These are phyloP conservation scores for Nymphalis c-album DNA, from an alignment of 2,888 invertebrate species.

Conservation along the genomic window DNA sequence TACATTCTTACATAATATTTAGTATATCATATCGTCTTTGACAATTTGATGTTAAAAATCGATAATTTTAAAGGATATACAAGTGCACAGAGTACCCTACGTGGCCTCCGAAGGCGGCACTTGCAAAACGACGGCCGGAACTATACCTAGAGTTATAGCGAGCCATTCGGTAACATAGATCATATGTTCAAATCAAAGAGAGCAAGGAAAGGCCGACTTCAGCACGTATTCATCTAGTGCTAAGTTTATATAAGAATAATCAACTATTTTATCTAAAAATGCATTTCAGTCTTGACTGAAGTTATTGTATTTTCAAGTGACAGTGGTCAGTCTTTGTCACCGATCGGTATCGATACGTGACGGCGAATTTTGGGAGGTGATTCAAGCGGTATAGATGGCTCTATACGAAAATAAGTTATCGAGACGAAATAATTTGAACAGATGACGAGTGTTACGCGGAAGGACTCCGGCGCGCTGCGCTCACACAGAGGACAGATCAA, in stretches of 20 bases:
- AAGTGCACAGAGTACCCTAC: constrained; percentile 55
- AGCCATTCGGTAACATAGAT: constrained; percentile 11
- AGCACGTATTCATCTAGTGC: constrained; percentile 23
- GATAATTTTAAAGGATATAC: constrained; percentile 62
- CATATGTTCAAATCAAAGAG: constrained; percentile 73
- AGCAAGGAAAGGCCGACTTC: constrained; percentile 68
- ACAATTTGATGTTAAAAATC: constrained; percentile 71
- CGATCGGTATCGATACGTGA: constrained; percentile 51
- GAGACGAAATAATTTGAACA: constrained; percentile 55
- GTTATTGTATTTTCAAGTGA: constrained; percentile 40
- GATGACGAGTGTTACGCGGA: constrained; percentile 72
- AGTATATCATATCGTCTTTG: constrained; percentile 79
- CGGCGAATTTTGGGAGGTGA: constrained; percentile 7
- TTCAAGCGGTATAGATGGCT: not conserved
- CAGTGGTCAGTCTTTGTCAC: constrained; percentile 63
- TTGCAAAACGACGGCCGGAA: constrained; percentile 45
- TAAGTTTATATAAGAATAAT: constrained; percentile 34
- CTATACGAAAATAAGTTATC: not conserved
- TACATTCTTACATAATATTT: constrained; percentile 75
- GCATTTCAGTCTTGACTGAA: constrained; percentile 58
- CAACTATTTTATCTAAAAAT: constrained; percentile 68
- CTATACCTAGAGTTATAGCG: constrained; percentile 9
- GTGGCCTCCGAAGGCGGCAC: constrained; percentile 58
- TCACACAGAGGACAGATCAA: constrained; percentile 66
- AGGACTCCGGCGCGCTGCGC: constrained; percentile 44